Base-by-base conservation (phyloP, 2,888 invertebrate genomes). In the Drosophila buzzatii region DNA sequence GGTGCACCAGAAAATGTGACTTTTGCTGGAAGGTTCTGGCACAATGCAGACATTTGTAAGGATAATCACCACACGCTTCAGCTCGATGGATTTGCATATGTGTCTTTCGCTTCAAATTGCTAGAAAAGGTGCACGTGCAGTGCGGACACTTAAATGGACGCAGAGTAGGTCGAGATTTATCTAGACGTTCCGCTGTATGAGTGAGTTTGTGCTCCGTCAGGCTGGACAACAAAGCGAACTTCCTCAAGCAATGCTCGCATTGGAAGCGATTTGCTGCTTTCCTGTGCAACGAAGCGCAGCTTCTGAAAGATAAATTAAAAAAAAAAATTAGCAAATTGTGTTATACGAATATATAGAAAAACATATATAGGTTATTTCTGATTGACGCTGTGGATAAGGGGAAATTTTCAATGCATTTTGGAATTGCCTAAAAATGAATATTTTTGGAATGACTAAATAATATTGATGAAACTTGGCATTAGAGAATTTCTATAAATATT, bases 61-160 rank as follows among this genome's bases (percentile, higher is more conserved):
- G 39, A 20, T 27, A 10, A 14, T 39, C 16, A 14, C 31, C 10
- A 2, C 20, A 9, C 16, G 9, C 0, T 2, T 70, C 23, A 23
- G 23, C 23, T 23, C 23, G 14, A 20, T 62, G 62, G 3, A 18
- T 45, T 8, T 23, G n/a, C 42, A 70, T 4, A 18, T 70, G 70
- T 9, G 44, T 57, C 18, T 31, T 44, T 6, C 41, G 42, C 44
- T 51, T 56, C 9, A 47, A 41, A 1, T 9, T 23, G 44, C 39
- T 70, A 23, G 7, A 44, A 41, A 70, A 70, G 0, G 33, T 56
- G 18, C 72, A 61, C 12, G 52, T 12, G 35, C 70, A 70, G 4
- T 61, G 56, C 3, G 44, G 20, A 18, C 70, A 70, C 20, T 61
- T 16, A 10, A 41, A 51, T 2, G 70, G 61, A 0, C 56, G 55